Conservation (phyloP, 1,140 invertebrate genomes). For the Chironomus striatipennis region DNA sequence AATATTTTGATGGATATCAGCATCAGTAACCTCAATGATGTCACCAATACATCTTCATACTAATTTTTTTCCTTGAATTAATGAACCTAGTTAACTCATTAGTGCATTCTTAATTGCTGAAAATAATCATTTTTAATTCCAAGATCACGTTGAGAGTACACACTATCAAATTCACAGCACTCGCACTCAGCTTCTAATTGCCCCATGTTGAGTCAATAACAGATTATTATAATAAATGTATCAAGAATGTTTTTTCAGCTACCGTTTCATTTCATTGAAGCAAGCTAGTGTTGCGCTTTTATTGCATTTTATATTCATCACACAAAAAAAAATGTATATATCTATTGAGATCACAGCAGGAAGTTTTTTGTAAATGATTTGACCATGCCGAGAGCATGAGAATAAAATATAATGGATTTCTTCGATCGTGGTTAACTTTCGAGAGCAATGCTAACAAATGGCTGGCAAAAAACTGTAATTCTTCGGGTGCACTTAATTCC, state of each 20-base stretch:
- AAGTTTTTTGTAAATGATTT: not conserved
- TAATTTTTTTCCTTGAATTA: no score
- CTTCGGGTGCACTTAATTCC: slow-evolving; percentile 3
- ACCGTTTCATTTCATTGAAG: not conserved
- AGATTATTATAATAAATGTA: slow-evolving; percentile 4
- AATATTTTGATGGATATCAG: no score
- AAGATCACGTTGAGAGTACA: not conserved
- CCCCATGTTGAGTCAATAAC: slow-evolving; percentile 11
- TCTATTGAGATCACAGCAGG: not conserved
- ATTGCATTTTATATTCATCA: slow-evolving; percentile 16
- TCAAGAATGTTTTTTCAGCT: not conserved
- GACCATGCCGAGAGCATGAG: slow-evolving; percentile 1
- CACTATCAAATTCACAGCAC: not conserved
- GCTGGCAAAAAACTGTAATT: slow-evolving; percentile 6
- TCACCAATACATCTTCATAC: no score
- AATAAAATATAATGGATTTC: not conserved
- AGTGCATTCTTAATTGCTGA: no score
- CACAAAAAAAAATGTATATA: not conserved
- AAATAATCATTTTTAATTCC: no score
- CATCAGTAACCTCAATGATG: no score
- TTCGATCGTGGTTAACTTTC: not conserved
- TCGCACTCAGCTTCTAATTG: not conserved
- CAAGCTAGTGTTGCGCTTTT: slow-evolving; percentile 16
- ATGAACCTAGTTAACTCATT: no score
- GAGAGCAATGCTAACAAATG: slow-evolving; percentile 1